phyloP scores from a whole-genome alignment of 2,797 vertebrate genomes.

The Anniella stebbinsi region DNA sequence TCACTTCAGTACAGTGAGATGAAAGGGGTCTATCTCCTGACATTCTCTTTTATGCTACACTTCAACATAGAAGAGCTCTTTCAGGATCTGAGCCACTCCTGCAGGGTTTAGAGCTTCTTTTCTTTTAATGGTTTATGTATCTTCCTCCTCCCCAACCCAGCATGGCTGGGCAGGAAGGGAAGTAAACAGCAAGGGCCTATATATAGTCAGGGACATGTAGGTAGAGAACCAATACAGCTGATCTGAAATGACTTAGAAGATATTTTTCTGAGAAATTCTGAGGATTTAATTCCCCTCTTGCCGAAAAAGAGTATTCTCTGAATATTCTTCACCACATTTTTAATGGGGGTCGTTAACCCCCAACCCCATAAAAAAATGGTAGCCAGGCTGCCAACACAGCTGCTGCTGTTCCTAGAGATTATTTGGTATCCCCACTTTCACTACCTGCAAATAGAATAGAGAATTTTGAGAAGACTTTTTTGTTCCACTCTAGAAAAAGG shows the following conservation, averaged over 20 bases:
- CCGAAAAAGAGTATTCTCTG: not conserved
- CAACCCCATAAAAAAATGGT: not conserved
- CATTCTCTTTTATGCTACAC: not conserved
- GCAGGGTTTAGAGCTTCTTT: not conserved
- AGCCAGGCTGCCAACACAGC: not conserved
- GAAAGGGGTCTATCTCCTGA: not conserved
- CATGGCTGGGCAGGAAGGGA: slow-evolving; percentile 19
- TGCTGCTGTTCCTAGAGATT: not conserved
- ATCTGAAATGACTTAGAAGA: not conserved
- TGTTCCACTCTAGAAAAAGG: no score
- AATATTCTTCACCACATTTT: not conserved
- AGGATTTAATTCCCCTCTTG: not conserved
- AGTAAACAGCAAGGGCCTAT: not conserved
- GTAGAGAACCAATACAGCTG: not conserved
- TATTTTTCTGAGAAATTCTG: not conserved
- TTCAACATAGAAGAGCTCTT: not conserved
- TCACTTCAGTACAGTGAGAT: not conserved
- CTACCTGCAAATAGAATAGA: not conserved
- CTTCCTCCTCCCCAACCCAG: not conserved
- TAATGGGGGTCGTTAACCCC: not conserved
- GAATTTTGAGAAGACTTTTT: not conserved
- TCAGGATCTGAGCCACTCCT: not conserved
- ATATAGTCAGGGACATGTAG: not conserved
- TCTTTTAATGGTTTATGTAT: not conserved
- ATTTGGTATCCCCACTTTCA: not conserved